Percentiles rank a stretch among this genome's conserved stretches.
phyloP scores from a whole-genome alignment of 1,140 invertebrate genomes.

The Bacillus rossius region DNA sequence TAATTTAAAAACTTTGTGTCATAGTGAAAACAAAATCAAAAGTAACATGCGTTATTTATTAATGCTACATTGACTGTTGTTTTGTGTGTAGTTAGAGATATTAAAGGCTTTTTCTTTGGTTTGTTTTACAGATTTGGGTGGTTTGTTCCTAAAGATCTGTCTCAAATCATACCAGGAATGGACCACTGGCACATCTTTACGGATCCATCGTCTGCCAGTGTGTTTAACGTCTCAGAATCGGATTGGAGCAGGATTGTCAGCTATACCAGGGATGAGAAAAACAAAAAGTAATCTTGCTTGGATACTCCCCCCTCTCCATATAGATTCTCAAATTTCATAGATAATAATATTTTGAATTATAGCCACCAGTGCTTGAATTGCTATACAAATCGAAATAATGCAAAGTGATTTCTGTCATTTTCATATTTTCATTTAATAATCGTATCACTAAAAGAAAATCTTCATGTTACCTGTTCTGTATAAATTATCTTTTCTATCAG shows the following conservation, averaged over 20 bases:
- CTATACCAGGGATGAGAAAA: conserved; percentile 17
- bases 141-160: conserved; percentile 54
- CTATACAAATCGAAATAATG: too few species aligned
- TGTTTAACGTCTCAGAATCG: conserved; percentile 43
- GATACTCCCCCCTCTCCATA: not conserved
- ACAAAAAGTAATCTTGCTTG: conserved; percentile 14
- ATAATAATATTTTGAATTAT: too few species aligned
- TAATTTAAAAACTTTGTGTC: too few species aligned
- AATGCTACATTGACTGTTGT: too few species aligned
- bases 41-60: too few species aligned
- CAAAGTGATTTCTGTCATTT: too few species aligned
- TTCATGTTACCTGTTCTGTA: too few species aligned
- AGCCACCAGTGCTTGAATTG: too few species aligned
- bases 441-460: too few species aligned
- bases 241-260: conserved; percentile 13
- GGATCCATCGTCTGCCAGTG: conserved; percentile 35
- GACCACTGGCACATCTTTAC: conserved; percentile 50
- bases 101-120: conserved; percentile 3
- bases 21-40: too few species aligned
- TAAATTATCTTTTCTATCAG: not conserved
- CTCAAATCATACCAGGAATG: conserved; percentile 20
- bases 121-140: conserved; percentile 55
- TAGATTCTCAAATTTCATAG: conserved; percentile 2
- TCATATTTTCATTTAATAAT: too few species aligned
- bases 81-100: too few species aligned